Base-by-base conservation (phyloP, 2,113 vertebrate genomes). In the Aphyosemion australe region DNA sequence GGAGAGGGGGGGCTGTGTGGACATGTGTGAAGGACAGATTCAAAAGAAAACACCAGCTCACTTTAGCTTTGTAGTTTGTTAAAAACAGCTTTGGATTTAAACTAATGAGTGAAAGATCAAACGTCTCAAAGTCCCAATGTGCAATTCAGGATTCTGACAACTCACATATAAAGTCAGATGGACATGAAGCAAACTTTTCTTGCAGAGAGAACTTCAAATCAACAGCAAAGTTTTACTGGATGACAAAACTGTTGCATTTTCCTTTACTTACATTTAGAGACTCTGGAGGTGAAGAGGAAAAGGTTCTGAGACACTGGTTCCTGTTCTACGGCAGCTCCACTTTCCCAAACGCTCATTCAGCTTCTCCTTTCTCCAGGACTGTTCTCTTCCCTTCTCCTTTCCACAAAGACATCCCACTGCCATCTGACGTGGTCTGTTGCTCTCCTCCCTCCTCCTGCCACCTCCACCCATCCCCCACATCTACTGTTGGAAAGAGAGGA, bases 381-480 rank as follows among this genome's bases (percentile, higher is more conserved):
- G 31, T 11, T 60, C 69, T 20, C 46, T 49, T 6, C 55, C 68
- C 59, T 60, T 65, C 32, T 62, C 61, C 37, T 65, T 61, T 60
- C 12, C 76, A 55, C 34, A 54, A 66, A 78, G 60, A 53, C 78
- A 3, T 56, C 85, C 80, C 79, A 69, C 83, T 3, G 1, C 39
- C 59, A 6, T 54, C 74, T 86, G 84, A 87, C 84, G 83, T 82
- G 62, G 43, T 16, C 16, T 21, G 42, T 6, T 41, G 34, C 49
- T 11, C 19, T 21, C 11, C 2, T 43, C 34, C 21, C 65, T 55
- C 65, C 57, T 53, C 61, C 58, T 42, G 13, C 31, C 59, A 11
- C 12, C 49, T 18, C 19, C 19, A 48, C 72, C 79, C 81, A 26
- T 73, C 84, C 74, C 77, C 86, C 79, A 49, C 34, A 8, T 43